phyloP scores from a whole-genome alignment of 2,113 vertebrate genomes.

The Pongo abelii region DNA sequence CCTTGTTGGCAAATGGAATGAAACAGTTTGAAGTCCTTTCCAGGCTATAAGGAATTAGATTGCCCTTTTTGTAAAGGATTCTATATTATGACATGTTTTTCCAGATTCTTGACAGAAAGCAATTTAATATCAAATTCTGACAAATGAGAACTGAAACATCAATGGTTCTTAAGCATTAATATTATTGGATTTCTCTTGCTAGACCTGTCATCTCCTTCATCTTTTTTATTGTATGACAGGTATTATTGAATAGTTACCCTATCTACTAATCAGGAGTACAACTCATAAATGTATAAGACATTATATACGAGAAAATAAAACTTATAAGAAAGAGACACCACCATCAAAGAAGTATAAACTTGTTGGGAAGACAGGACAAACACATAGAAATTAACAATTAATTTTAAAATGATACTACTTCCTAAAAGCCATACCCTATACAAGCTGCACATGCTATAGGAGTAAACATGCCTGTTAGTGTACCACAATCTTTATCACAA shows the following conservation, averaged over 20 bases:
- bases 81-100: not conserved
- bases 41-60: not conserved
- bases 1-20: not conserved
- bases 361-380: not conserved
- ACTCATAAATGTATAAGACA: not conserved
- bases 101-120: not conserved
- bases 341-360: not conserved
- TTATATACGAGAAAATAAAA: not conserved
- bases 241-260: not conserved
- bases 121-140: not conserved
- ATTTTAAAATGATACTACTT: not conserved
- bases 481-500: not conserved
- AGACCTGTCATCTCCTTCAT: not conserved
- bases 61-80: conserved; percentile 12
- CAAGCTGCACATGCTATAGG: not conserved
- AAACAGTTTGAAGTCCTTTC: conserved; percentile 18
- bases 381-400: not conserved
- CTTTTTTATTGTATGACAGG: not conserved
- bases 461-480: not conserved
- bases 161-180: not conserved
- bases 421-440: not conserved
- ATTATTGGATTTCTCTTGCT: not conserved
- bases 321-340: not conserved
- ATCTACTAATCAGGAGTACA: not conserved
- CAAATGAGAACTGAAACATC: not conserved